Evolutionary conservation across 2,888 invertebrate species (phyloP), one percentile per base, ranked within the genome.

Genomic region (Troglohyphantes excavatus): DNA sequence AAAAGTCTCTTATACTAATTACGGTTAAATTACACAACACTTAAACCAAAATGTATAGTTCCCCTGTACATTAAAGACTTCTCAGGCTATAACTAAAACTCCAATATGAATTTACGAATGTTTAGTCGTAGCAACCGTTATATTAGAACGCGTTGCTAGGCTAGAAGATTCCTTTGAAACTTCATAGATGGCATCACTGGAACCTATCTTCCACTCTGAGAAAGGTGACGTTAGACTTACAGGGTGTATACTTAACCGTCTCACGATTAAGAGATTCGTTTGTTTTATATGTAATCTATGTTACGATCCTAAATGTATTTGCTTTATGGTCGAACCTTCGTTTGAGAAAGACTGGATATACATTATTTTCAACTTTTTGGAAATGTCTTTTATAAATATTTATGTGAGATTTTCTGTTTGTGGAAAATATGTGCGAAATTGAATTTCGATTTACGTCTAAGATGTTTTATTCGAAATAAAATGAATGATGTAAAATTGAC

Each of bases 381-480:
- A 53, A 33, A 33, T 33, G 43, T 83, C 21, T 83, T 83, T 83
- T 73, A 83, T 73, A 83, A 83, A 83, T 83, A 83, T 73, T 83
- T 83, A 83, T 73, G 72, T 27, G 43, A 72, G 23, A 72, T 23
- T 72, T 72, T n/a, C 23, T 43, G 23, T 72, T 46, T 21, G 13
- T 46, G 9, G 21, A 70, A 23, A 72, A 13, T 43, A 9, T 17
- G 23, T 53, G 23, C 72, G 72, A 72, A 72, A 72, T 43, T 72
- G 26, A 72, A 72, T 72, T 72, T 72, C 43, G 72, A 26, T 23
- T 0, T 72, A 33, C 3, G 9, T 33, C 9, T 9, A 33, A 33
- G 53, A n/a, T 53, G 53, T 53, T 53, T 53, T 53, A 53, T 7
- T 53, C 17, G 53, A 17, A 53, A 53, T 53, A 53, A 53, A 53